phyloP scores from a whole-genome alignment of 1,140 invertebrate genomes.

The Chironomus tepperi region DNA sequence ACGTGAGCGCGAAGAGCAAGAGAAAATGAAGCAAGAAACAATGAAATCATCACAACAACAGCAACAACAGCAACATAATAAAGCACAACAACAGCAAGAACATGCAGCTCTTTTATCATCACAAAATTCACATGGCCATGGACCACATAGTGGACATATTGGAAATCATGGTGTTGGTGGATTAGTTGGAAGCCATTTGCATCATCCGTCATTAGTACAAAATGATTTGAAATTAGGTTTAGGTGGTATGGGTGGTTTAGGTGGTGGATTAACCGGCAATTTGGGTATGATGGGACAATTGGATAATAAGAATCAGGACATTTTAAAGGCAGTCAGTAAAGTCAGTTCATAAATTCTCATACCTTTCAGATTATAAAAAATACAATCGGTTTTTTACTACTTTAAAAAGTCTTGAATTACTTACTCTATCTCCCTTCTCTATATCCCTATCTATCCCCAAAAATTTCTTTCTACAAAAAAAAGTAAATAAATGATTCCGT shows the following conservation, averaged over 20 bases:
- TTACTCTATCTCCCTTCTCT: too few relatives aligned
- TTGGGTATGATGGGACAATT: constrained; percentile 43
- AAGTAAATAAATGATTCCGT: neutral
- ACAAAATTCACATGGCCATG: constrained; percentile 40
- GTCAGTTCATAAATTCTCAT: constrained; percentile 45
- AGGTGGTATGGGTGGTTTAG: constrained; percentile 33
- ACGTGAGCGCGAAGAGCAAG: constrained; percentile 81
- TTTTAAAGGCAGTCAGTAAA: constrained; percentile 50
- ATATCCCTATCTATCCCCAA: too few relatives aligned
- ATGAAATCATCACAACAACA: constrained; percentile 72
- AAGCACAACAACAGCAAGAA: constrained; percentile 52
- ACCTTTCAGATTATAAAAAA: too few relatives aligned
- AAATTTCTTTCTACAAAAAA: too few relatives aligned
- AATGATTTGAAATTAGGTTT: constrained; percentile 39
- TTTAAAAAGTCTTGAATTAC: too few relatives aligned
- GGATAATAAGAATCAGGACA: constrained; percentile 49
- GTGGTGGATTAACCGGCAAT: constrained; percentile 32
- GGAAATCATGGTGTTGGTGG: constrained; percentile 1
- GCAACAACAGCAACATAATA: constrained; percentile 38
- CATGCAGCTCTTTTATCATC: constrained; percentile 43
- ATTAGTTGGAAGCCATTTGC: constrained; percentile 29
- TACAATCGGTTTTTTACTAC: too few relatives aligned
- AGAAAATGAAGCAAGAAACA: constrained; percentile 80
- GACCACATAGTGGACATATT: constrained; percentile 25
- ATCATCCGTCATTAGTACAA: constrained; percentile 37